Evolutionary conservation across 2,797 vertebrate genomes (phyloP).

Genomic region (Momotus momota): DNA sequence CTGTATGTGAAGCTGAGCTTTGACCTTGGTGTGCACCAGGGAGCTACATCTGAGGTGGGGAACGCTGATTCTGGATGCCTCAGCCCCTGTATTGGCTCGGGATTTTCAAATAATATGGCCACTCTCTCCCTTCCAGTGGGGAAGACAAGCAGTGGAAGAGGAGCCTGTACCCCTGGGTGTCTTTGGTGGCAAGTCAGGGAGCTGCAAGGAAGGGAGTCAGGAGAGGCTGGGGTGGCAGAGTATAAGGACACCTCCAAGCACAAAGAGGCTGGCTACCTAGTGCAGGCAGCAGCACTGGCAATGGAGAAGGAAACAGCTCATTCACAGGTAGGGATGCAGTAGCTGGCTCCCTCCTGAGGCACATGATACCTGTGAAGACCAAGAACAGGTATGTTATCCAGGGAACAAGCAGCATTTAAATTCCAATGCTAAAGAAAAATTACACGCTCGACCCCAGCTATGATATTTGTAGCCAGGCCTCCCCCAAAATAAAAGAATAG

Average conservation of each 20-base stretch:
- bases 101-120: background rate
- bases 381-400: background rate
- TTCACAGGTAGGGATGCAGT: background rate
- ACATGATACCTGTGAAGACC: background rate
- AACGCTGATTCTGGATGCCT: background rate
- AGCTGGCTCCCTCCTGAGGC: background rate
- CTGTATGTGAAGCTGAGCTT: rapidly evolving
- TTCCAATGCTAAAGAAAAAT: background rate
- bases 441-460: rapidly evolving
- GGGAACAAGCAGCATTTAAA: background rate
- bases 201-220: background rate
- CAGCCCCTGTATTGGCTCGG: background rate
- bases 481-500: background rate
- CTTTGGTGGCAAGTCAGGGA: background rate
- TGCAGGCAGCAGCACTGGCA: background rate
- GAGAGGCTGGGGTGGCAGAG: rapidly evolving
- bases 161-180: background rate
- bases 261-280: background rate
- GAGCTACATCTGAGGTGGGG: background rate
- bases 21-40: background rate
- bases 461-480: background rate
- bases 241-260: background rate
- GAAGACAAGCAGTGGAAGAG: background rate
- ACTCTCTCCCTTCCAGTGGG: background rate
- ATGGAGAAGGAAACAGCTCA: background rate